Evolutionary conservation across 2,113 vertebrate genomes (phyloP).

Genomic region (Ceyx melanurus): DNA sequence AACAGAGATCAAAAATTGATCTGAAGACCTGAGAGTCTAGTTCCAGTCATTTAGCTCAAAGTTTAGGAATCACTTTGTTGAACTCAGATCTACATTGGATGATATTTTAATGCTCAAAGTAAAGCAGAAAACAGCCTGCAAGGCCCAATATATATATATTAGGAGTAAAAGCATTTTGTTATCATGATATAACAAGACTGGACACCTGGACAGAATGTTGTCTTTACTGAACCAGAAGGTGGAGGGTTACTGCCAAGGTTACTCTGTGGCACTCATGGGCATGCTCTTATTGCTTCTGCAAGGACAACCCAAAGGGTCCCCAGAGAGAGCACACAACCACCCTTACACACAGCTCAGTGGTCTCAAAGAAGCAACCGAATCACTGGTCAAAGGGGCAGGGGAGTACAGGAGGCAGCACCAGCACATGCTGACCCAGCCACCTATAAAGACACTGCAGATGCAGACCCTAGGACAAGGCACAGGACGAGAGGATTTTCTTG

Average conservation of each 20-base stretch:
- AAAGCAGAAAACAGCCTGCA: neutral
- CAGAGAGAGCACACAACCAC: rapidly evolving
- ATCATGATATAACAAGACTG: neutral
- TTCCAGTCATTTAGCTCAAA: neutral
- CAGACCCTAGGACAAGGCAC: neutral
- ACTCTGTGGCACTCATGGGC: neutral
- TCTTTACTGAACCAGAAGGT: neutral
- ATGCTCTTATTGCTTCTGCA: neutral
- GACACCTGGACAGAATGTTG: neutral
- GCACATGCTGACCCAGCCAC: rapidly evolving
- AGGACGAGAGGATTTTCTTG: neutral
- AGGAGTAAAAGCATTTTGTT: neutral
- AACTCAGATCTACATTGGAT: neutral
- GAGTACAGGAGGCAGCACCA: neutral
- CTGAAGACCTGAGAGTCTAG: neutral
- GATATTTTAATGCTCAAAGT: neutral
- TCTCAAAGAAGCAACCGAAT: neutral
- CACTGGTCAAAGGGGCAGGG: rapidly evolving
- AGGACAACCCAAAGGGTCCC: neutral
- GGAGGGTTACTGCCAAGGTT: neutral
- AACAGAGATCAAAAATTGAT: neutral
- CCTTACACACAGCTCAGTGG: neutral
- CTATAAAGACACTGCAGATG: neutral
- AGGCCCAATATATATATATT: rapidly evolving
- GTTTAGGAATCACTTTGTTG: neutral